phyloP scores from a whole-genome alignment of 1,140 invertebrate genomes.

The Pectinophora gossypiella region DNA sequence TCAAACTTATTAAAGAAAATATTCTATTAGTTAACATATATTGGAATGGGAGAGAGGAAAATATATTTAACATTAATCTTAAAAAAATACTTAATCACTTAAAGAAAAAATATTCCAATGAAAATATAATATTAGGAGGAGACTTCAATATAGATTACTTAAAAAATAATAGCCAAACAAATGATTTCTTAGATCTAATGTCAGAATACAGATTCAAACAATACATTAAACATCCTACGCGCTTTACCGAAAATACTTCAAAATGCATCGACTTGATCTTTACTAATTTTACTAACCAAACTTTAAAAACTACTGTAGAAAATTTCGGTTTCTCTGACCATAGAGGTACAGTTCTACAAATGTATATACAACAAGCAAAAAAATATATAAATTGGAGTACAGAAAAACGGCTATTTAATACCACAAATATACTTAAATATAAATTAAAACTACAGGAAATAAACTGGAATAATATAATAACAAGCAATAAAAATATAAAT shows the following conservation, averaged over 20 bases:
- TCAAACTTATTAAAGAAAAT: not conserved
- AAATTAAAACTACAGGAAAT: not conserved
- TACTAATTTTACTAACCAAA: not conserved
- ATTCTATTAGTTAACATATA: conserved; percentile 1
- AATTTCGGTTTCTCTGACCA: not conserved
- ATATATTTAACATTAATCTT: not conserved
- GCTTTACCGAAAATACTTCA: not conserved
- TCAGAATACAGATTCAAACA: conserved; percentile 1
- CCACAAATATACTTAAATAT: not conserved
- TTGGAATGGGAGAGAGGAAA: conserved; percentile 7
- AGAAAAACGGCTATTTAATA: not conserved
- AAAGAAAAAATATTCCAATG: conserved; percentile 2
- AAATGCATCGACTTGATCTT: not conserved
- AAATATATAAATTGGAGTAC: not conserved
- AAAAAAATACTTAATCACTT: conserved; percentile 4
- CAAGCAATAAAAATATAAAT: not conserved
- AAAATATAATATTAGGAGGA: conserved; percentile 2
- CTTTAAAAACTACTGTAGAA: not conserved
- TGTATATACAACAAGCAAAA: not conserved
- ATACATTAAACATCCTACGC: not conserved
- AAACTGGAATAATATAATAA: not conserved
- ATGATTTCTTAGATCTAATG: not conserved
- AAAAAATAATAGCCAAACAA: not conserved
- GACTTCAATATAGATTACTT: conserved; percentile 5
- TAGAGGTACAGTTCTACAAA: not conserved